Conservation (phyloP, 2,113 vertebrate species). For the Gymnogyps californianus region DNA sequence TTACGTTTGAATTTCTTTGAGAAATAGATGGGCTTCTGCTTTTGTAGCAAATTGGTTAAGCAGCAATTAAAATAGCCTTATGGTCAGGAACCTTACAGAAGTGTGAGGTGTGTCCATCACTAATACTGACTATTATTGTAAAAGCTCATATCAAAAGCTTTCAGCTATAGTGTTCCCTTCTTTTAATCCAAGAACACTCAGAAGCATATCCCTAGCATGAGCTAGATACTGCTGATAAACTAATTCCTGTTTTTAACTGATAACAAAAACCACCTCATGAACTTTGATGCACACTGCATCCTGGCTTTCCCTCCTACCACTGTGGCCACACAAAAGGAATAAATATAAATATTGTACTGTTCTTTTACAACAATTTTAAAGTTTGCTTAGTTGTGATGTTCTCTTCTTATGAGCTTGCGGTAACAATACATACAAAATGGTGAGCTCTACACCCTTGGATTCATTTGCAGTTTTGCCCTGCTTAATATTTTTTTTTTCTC, state of each 20-base stretch:
- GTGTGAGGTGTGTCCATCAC: background rate
- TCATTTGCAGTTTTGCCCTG: background rate
- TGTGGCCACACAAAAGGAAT: background rate
- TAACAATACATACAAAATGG: background rate
- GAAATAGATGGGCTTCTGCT: background rate
- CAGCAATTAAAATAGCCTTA: constrained; percentile 1
- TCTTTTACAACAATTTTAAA: background rate
- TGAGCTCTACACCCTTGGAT: background rate
- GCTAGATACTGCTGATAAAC: background rate
- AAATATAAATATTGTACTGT: background rate
- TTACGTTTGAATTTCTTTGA: background rate
- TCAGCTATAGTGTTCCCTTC: background rate
- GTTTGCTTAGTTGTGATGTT: background rate
- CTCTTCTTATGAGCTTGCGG: background rate
- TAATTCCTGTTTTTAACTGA: background rate
- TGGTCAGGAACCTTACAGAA: background rate
- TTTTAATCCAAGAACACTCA: background rate
- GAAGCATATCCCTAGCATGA: background rate
- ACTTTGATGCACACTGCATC: background rate
- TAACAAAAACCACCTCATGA: background rate
- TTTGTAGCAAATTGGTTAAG: background rate
- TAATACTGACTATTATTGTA: background rate
- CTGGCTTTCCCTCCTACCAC: background rate
- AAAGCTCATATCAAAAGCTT: background rate
- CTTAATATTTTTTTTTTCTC: background rate